A percentile compares a stretch with the other conserved stretches of the same genome.
These are phyloP conservation scores for Drosophila triauraria DNA, from an alignment of 1,140 invertebrate species.

Conservation along the genomic window DNA sequence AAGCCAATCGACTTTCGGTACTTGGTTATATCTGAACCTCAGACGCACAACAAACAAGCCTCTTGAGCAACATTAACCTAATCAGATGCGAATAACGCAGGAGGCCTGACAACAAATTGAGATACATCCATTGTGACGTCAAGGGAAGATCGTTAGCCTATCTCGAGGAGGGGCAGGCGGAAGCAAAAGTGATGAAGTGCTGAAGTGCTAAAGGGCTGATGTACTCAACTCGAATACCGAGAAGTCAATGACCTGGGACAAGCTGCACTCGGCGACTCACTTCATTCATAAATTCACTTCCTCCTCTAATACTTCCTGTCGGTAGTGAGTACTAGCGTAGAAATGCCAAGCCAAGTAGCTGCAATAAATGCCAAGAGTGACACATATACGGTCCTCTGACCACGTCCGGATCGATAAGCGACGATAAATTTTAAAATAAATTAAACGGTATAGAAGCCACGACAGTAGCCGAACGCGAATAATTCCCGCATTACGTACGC, in stretches of 20 bases:
- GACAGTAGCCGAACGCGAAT: conserved; percentile 18
- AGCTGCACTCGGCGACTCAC: conserved; percentile 32
- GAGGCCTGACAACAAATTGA: conserved; percentile 32
- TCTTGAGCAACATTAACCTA: conserved; percentile 33
- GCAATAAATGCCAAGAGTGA: conserved; percentile 63
- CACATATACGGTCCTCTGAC: conserved; percentile 46
- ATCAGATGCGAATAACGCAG: conserved; percentile 31
- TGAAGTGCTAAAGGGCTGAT: background rate
- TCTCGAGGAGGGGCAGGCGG: background rate
- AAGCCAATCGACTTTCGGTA: conserved; percentile 26
- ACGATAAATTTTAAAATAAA: conserved; percentile 59
- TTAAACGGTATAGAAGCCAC: conserved; percentile 27
- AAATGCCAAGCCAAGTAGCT: conserved; percentile 5
- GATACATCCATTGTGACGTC: conserved; percentile 31
- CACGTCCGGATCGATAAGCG: conserved; percentile 31
- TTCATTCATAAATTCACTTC: conserved; percentile 69
- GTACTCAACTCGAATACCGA: conserved; percentile 7
- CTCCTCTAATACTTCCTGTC: conserved; percentile 51
- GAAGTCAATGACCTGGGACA: conserved; percentile 54
- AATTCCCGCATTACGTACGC: conserved; percentile 58
- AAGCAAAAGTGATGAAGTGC: background rate
- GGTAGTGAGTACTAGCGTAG: conserved; percentile 14
- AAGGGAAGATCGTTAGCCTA: conserved; percentile 9
- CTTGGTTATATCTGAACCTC: conserved; percentile 8
- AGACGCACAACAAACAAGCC: conserved; percentile 17